A percentile compares a stretch with the other conserved stretches of the same genome.
These are phyloP conservation scores for Malthinus seriepunctatus DNA, from an alignment of 2,888 invertebrate genomes.

Conservation along the genomic window DNA sequence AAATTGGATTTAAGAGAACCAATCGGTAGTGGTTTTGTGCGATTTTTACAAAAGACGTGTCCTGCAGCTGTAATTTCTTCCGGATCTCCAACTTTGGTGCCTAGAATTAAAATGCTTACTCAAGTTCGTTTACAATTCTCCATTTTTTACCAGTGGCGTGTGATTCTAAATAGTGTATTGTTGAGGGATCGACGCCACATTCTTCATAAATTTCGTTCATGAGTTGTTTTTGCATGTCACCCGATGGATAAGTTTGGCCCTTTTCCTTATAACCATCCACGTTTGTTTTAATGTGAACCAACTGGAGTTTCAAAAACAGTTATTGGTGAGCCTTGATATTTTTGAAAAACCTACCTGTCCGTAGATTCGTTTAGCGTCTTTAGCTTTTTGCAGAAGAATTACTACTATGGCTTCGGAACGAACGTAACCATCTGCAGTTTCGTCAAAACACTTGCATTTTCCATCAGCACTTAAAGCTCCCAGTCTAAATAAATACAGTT, in stretches of 20 bases:
- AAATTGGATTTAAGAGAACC: conserved; percentile 94
- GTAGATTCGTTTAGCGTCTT: conserved; percentile 47
- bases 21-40: conserved; percentile 77
- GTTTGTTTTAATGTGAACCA: conserved; percentile 48
- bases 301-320: conserved; percentile 13
- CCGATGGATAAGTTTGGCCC: conserved; percentile 51
- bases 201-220: conserved; percentile 69
- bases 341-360: conserved; percentile 1
- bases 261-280: conserved; percentile 51
- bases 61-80: conserved; percentile 86
- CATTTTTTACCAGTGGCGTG: conserved; percentile 71
- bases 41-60: conserved; percentile 73
- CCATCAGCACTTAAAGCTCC: conserved; percentile 85
- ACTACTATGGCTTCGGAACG: conserved; percentile 79
- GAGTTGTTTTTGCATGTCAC: conserved; percentile 62
- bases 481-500: conserved; percentile 51
- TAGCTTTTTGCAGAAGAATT: conserved; percentile 70
- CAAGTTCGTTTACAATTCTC: too few species aligned
- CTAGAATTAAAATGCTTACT: conserved; percentile 41
- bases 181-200: conserved; percentile 70
- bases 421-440: conserved; percentile 78
- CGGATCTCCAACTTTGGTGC: conserved; percentile 85
- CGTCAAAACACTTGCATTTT: conserved; percentile 89
- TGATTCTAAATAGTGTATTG: conserved; percentile 81
- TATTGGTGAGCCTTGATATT: not conserved